Evolutionary conservation across 2,797 vertebrate species (phyloP).

Genomic region (Sebastes vulpes): DNA sequence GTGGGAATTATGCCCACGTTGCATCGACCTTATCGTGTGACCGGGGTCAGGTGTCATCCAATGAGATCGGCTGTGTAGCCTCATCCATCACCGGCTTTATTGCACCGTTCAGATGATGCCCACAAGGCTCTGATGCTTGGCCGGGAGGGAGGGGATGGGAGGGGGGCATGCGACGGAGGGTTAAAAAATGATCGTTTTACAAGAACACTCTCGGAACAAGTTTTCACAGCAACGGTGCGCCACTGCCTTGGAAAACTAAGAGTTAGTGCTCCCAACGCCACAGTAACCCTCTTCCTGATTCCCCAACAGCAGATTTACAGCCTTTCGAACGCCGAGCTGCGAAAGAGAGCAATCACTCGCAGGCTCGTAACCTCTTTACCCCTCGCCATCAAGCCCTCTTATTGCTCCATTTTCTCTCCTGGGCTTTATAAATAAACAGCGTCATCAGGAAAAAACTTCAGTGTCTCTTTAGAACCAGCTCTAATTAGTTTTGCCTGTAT

Average conservation of each 20-base stretch:
- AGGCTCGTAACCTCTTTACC: conserved; percentile 80
- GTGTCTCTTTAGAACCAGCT: conserved; percentile 65
- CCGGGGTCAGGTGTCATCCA: conserved; percentile 85
- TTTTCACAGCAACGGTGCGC: conserved; percentile 74
- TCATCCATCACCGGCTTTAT: conserved; percentile 87
- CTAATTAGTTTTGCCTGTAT: conserved; percentile 73
- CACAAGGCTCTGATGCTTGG: conserved; percentile 66
- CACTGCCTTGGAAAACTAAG: conserved; percentile 66
- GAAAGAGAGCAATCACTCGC: conserved; percentile 80
- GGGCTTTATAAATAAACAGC: conserved; percentile 78
- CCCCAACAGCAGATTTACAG: conserved; percentile 79
- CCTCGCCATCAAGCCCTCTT: conserved; percentile 61
- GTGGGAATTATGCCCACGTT: conserved; percentile 85
- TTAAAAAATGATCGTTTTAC: conserved; percentile 82
- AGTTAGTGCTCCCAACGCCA: conserved; percentile 78
- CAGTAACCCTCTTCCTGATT: conserved; percentile 82
- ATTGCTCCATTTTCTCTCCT: conserved; percentile 72
- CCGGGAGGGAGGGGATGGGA: conserved; percentile 13
- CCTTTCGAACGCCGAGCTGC: conserved; percentile 63
- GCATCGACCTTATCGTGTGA: conserved; percentile 88
- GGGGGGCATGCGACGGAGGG: conserved; percentile 25
- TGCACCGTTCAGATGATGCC: conserved; percentile 78
- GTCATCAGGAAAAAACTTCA: conserved; percentile 66
- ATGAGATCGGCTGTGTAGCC: conserved; percentile 75
- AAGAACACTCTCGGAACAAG: conserved; percentile 77